These are phyloP conservation scores for Labeo calbasu DNA, from an alignment of 2,797 vertebrate genomes.

Conservation along the genomic window DNA sequence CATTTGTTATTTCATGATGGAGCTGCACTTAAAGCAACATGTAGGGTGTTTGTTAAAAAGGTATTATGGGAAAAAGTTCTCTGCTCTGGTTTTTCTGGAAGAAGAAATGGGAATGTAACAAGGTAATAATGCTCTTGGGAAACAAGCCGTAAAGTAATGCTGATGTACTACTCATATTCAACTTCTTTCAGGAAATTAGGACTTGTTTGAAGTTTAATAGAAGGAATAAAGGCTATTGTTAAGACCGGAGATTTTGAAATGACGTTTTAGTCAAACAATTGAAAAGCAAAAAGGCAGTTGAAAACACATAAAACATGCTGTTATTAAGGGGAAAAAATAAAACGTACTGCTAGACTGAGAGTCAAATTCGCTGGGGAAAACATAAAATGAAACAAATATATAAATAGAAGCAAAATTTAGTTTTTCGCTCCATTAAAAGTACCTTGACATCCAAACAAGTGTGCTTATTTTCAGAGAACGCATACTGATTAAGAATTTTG, in stretches of 20 bases:
- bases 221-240: neutral
- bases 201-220: neutral
- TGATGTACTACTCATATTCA: constrained; percentile 8
- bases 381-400: neutral
- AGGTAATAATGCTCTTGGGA: constrained; percentile 26
- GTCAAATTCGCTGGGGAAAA: neutral
- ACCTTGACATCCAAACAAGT: neutral
- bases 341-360: neutral
- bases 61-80: neutral
- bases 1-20: constrained; percentile 22
- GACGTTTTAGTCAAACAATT: neutral
- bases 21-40: constrained; percentile 16
- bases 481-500: neutral
- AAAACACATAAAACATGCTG: neutral
- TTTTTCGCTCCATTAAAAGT: neutral
- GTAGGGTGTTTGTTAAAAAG: constrained; percentile 17
- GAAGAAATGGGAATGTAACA: neutral
- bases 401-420: neutral
- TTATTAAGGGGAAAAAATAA: neutral
- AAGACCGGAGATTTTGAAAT: neutral
- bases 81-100: neutral
- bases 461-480: too few relatives aligned
- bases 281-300: neutral
- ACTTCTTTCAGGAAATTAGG: neutral
- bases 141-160: constrained; percentile 11